Conservation (phyloP, 2,113 vertebrate species). For the Sminthopsis crassicaudata region DNA sequence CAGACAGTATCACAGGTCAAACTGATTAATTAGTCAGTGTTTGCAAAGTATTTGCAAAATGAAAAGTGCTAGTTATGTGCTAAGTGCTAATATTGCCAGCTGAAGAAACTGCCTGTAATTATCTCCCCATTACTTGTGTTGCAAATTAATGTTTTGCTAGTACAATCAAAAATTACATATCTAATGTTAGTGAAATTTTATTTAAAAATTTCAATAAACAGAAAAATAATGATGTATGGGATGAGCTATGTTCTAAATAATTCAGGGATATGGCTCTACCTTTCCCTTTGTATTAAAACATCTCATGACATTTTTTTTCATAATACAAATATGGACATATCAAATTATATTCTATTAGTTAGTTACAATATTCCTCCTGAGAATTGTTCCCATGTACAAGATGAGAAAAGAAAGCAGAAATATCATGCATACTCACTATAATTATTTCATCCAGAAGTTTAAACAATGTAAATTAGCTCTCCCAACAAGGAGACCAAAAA, state of each 20-base stretch:
- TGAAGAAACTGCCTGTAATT: background rate
- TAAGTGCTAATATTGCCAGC: background rate
- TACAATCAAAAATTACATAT: slow-evolving; percentile 16
- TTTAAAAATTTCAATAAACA: background rate
- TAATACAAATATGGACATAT: background rate
- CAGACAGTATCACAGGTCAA: background rate
- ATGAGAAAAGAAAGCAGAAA: background rate
- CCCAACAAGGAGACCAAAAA: background rate
- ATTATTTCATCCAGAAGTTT: background rate
- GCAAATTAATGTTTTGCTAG: background rate
- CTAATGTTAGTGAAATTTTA: background rate
- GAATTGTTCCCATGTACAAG: background rate
- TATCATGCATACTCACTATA: background rate
- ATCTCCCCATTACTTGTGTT: background rate
- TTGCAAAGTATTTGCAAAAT: background rate
- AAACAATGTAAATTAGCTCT: background rate
- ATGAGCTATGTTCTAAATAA: background rate
- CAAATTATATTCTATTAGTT: background rate
- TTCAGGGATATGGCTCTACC: background rate
- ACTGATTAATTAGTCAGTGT: background rate
- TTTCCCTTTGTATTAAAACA: background rate
- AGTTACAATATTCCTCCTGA: background rate
- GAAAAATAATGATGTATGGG: background rate
- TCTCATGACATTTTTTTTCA: background rate
- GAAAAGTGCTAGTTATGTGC: background rate